Evolutionary conservation across 2,113 vertebrate species (phyloP), one percentile per base, ranked within the genome.

Genomic region (Megaptera novaeangliae): DNA sequence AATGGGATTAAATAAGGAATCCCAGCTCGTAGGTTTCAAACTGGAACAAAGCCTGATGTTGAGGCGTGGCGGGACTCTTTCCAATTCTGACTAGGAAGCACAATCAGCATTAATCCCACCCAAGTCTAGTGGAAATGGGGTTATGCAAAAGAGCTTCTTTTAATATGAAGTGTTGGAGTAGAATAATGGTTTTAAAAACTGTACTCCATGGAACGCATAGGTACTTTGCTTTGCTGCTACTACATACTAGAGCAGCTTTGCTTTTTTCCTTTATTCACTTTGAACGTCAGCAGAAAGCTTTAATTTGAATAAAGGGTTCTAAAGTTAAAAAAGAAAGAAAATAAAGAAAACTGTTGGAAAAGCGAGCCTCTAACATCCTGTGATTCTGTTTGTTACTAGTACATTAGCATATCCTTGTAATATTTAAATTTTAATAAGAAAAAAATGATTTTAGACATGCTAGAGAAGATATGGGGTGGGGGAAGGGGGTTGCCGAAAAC

Each of bases 301-400:
- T 74, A 29, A 74, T 59, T 44, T 81, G 31, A 95, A 92, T 39
- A 44, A 80, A 74, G 8, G 0, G 20, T 31, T 36, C 27, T 63
- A 66, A 46, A 12, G 44, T 90, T 72, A 29, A 31, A 20, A 59
- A 57, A 29, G 12, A 3, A 27, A 46, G 39, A 11, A 29, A 5
- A 29, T 4, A 7, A 15, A 59, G 5, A 59, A 6, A 1, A 1
- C 75, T 14, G 14, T 25, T 66, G 14, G 27, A 27, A 11, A 71
- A 71, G 21, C 8, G 86, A 25, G 25, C 41, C 46, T 89, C 21
- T 61, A 89, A 77, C 4, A 61, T n/a, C n/a, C 9, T 77, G 4
- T 85, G 78, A 78, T 39, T 72, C 61, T 88, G 25, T 80, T 80
- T 90, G 31, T 74, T 59, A 74, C 36, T 29, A 49, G 25, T 59